A percentile compares a stretch with the other conserved stretches of the same genome.
Conservation (phyloP, 1,140 invertebrate species). For the Apis florea region DNA sequence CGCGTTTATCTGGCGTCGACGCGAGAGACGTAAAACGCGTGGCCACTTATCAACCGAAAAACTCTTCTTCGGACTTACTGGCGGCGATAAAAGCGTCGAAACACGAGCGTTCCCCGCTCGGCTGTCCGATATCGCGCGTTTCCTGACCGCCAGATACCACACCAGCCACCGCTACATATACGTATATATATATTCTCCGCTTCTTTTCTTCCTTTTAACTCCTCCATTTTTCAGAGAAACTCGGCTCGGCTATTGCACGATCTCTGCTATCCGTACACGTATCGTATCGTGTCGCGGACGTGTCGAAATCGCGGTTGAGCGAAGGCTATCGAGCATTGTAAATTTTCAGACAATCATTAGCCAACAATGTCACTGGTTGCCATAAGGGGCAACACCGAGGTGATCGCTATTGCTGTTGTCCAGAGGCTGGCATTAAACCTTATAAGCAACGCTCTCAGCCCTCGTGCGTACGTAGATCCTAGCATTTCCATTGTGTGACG, state of each 20-base stretch:
- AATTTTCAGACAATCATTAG: conserved; percentile 59
- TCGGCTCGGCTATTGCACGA: neutral
- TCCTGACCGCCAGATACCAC: conserved; percentile 35
- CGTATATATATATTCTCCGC: neutral
- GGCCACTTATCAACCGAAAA: conserved; percentile 38
- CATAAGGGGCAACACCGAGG: conserved; percentile 39
- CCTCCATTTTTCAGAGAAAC: neutral
- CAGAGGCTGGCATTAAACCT: conserved; percentile 53
- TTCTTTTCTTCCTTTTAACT: neutral
- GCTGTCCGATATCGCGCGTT: conserved; percentile 9
- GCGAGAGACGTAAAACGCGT: conserved; percentile 10
- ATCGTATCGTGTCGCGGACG: neutral
- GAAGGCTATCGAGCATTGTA: conserved; percentile 47
- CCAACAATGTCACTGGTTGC: conserved; percentile 57
- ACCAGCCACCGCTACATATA: too few species aligned
- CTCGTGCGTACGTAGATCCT: conserved; percentile 43
- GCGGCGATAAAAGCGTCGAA: conserved; percentile 35
- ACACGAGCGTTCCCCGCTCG: conserved; percentile 4
- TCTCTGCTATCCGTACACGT: too few species aligned
- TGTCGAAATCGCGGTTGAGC: conserved; percentile 41
- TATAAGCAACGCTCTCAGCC: conserved; percentile 41
- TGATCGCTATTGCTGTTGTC: conserved; percentile 44
- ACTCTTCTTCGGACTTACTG: conserved; percentile 18
- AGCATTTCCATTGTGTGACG: conserved; percentile 53
- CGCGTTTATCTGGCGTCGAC: conserved; percentile 12